Evolutionary conservation across 2,888 invertebrate species (phyloP).

Genomic region (Eupithecia subfuscata): DNA sequence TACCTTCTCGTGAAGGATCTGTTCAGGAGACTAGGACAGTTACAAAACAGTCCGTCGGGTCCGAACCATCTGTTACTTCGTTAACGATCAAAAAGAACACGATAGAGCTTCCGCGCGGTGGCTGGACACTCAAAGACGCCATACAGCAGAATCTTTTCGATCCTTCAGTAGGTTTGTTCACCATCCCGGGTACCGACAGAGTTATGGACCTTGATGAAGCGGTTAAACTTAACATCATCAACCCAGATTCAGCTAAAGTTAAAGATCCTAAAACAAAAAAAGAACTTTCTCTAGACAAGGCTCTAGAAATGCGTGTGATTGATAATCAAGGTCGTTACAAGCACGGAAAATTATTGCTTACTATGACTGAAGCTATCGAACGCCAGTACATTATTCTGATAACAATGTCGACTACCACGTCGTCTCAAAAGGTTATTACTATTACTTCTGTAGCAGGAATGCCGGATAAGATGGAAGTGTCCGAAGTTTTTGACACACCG

Average conservation of each 20-base stretch:
- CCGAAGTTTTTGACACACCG: slow-evolving; percentile 70
- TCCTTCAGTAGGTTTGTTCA: slow-evolving; percentile 91
- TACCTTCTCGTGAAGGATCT: slow-evolving; percentile 57
- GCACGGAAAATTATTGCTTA: slow-evolving; percentile 78
- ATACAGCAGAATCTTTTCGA: slow-evolving; percentile 93
- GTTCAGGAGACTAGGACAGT: slow-evolving; percentile 70
- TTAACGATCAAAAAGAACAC: slow-evolving; percentile 86
- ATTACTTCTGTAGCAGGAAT: slow-evolving; percentile 89
- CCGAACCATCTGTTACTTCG: slow-evolving; percentile 80
- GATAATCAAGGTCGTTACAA: slow-evolving; percentile 91
- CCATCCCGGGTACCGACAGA: slow-evolving; percentile 93
- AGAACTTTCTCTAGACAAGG: slow-evolving; percentile 87
- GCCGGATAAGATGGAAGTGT: slow-evolving; percentile 89
- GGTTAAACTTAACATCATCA: slow-evolving; percentile 92
- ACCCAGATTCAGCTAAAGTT: slow-evolving; percentile 92
- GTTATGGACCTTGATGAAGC: slow-evolving; percentile 94
- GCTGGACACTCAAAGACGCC: slow-evolving; percentile 93
- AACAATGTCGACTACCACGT: slow-evolving; percentile 70
- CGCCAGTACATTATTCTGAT: slow-evolving; percentile 86
- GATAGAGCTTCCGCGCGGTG: slow-evolving; percentile 91
- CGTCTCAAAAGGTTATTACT: slow-evolving; percentile 86
- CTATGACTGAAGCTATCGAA: slow-evolving; percentile 90
- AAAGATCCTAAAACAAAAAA: slow-evolving; percentile 90
- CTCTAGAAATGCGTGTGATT: slow-evolving; percentile 91
- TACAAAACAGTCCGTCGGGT: slow-evolving; percentile 69